Evolutionary conservation across 2,113 vertebrate genomes (phyloP).

Genomic region (Myxocyprinus asiaticus): DNA sequence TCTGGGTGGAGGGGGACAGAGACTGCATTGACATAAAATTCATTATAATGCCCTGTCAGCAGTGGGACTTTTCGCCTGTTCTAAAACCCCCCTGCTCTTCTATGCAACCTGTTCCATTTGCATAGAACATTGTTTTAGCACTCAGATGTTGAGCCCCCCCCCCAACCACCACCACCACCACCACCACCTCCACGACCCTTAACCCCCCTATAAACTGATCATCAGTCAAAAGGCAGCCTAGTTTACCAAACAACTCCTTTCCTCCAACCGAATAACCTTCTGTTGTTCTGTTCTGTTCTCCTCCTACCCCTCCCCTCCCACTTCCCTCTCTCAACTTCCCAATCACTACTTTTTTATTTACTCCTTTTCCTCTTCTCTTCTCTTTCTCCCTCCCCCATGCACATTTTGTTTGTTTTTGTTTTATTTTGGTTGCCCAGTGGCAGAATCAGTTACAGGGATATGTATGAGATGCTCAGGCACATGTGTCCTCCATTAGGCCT

Average conservation of each 20-base stretch:
- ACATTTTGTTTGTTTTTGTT: conserved; percentile 63
- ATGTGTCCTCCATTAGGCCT: conserved; percentile 96
- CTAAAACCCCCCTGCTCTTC: conserved; percentile 68
- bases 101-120: conserved; percentile 54
- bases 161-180: background rate
- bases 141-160: conserved; percentile 43
- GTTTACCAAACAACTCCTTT: conserved; percentile 41
- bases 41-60: conserved; percentile 59
- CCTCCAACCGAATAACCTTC: conserved; percentile 56
- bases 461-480: conserved; percentile 98
- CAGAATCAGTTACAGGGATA: conserved; percentile 97
- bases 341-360: conserved; percentile 33
- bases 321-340: conserved; percentile 30
- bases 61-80: conserved; percentile 67
- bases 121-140: conserved; percentile 51
- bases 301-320: conserved; percentile 43
- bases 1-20: conserved; percentile 79
- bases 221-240: conserved; percentile 49
- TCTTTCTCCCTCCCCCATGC: conserved; percentile 43
- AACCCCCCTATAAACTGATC: conserved; percentile 47
- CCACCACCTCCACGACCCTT: background rate
- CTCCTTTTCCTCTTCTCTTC: conserved; percentile 44
- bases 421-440: conserved; percentile 83
- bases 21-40: conserved; percentile 81
- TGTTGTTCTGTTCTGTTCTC: conserved; percentile 53